Percentiles rank a stretch among this genome's conserved stretches.
Evolutionary conservation across 2,113 vertebrate genomes (phyloP).

Genomic region (Chelonoidis abingdonii): DNA sequence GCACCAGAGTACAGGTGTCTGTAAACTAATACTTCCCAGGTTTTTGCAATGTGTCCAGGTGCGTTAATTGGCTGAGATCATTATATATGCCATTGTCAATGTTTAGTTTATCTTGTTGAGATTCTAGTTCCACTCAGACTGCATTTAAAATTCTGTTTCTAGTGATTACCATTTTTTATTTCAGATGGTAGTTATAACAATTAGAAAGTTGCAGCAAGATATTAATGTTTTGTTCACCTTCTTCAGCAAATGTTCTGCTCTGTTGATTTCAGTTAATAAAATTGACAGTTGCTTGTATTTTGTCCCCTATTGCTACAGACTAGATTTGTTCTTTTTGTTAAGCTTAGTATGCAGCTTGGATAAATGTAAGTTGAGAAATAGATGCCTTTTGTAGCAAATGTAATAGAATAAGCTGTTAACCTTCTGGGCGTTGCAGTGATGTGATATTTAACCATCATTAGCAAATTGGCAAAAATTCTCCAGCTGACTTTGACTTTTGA

Average conservation of each 20-base stretch:
- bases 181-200: not conserved
- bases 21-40: too few species aligned
- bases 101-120: not conserved
- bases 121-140: not conserved
- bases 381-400: conserved; percentile 3
- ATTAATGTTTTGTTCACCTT: not conserved
- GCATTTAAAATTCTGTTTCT: not conserved
- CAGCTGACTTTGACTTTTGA: not conserved
- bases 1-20: too few species aligned
- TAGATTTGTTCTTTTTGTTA: conserved; percentile 1
- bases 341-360: not conserved
- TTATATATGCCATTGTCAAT: not conserved
- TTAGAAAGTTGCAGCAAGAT: not conserved
- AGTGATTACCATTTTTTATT: not conserved
- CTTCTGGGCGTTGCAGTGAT: conserved; percentile 33
- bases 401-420: not conserved
- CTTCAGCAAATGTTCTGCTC: not conserved
- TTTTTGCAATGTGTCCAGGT: too few species aligned
- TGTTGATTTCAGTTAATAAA: not conserved
- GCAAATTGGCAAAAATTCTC: not conserved
- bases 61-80: too few species aligned
- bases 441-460: not conserved
- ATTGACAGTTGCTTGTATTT: not conserved
- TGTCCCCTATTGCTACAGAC: not conserved
- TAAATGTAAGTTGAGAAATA: conserved; percentile 20